These are phyloP conservation scores for Capricornis sumatraensis DNA, from an alignment of 2,113 vertebrate species.

Conservation along the genomic window DNA sequence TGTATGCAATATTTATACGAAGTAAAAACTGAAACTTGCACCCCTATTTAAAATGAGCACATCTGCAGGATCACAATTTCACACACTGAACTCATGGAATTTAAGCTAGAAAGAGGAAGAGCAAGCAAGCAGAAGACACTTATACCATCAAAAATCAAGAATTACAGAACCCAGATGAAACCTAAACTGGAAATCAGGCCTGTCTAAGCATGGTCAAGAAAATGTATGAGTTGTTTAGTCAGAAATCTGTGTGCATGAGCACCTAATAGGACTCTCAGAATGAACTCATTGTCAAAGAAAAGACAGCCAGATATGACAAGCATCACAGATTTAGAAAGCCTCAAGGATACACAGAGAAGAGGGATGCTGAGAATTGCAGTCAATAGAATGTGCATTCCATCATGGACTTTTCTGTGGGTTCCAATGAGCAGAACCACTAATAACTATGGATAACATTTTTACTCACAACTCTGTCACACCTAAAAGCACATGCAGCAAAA, in stretches of 20 bases:
- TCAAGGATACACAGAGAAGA: neutral
- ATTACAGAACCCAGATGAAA: neutral
- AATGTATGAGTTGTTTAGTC: neutral
- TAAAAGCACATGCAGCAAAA: neutral
- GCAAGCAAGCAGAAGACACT: neutral
- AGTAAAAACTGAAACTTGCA: neutral
- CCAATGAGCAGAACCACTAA: neutral
- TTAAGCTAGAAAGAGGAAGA: neutral
- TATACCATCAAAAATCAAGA: neutral
- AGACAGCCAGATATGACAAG: neutral
- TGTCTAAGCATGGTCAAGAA: neutral
- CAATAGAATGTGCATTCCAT: neutral
- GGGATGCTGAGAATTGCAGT: neutral
- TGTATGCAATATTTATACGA: neutral
- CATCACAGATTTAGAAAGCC: neutral
- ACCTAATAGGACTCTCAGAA: neutral
- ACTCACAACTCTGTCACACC: neutral
- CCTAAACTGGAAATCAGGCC: neutral
- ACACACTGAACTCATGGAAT: neutral
- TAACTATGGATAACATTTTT: neutral
- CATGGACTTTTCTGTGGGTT: neutral
- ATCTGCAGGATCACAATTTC: neutral
- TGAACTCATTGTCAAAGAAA: neutral
- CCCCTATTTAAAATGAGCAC: neutral
- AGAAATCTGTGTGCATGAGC: neutral